These are phyloP conservation scores for Marasmarcha lunaedactyla DNA, from an alignment of 2,888 invertebrate genomes.

Conservation along the genomic window DNA sequence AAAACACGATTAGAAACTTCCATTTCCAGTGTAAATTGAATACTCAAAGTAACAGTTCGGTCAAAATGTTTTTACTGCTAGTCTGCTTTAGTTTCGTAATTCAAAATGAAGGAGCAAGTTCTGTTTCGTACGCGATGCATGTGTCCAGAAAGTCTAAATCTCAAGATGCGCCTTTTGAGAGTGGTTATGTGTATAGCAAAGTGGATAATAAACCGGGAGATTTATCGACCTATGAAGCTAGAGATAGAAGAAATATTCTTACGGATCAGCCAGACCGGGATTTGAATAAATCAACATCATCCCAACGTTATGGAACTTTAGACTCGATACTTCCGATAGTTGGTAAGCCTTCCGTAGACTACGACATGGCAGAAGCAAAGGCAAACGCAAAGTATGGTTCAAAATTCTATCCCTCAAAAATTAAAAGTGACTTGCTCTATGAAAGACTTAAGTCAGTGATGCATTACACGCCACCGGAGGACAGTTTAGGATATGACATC, in stretches of 20 bases:
- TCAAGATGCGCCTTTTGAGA: constrained; percentile 21
- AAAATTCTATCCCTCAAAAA: constrained; percentile 21
- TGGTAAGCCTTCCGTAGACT: constrained; percentile 17
- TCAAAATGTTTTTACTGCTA: constrained; percentile 22
- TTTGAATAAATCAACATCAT: neutral
- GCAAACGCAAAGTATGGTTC: constrained; percentile 24
- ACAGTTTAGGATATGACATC: constrained; percentile 18
- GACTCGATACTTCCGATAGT: neutral
- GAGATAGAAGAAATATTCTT: too few relatives aligned
- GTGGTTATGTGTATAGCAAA: constrained; percentile 29
- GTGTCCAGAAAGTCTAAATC: constrained; percentile 27
- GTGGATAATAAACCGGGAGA: constrained; percentile 21
- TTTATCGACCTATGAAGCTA: constrained; percentile 15
- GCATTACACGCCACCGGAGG: constrained; percentile 27
- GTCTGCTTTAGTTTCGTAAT: too few relatives aligned
- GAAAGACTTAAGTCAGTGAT: constrained; percentile 29
- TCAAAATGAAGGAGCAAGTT: constrained; percentile 3
- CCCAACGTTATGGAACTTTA: neutral
- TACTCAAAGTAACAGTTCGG: constrained; percentile 23
- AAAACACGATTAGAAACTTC: constrained; percentile 32
- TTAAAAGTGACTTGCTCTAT: constrained; percentile 24
- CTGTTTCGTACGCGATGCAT: constrained; percentile 25
- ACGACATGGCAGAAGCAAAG: constrained; percentile 19
- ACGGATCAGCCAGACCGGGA: too few relatives aligned
- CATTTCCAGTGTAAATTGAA: constrained; percentile 33